phyloP scores from a whole-genome alignment of 2,113 vertebrate species.

The Pantherophis guttatus region DNA sequence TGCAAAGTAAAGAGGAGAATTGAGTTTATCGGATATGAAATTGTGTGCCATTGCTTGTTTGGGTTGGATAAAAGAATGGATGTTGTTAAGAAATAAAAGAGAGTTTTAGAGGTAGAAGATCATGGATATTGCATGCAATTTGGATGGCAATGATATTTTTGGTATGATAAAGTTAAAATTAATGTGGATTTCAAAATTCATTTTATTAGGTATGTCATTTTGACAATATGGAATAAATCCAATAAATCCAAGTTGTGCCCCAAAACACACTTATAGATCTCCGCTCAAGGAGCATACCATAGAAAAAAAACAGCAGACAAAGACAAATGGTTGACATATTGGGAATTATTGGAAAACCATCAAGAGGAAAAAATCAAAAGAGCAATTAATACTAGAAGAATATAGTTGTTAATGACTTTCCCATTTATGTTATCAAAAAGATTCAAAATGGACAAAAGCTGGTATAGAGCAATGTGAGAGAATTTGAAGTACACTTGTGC shows the following conservation, averaged over 20 bases:
- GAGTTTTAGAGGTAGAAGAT: neutral
- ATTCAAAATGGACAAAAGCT: neutral
- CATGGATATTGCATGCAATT: neutral
- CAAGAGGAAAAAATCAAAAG: neutral
- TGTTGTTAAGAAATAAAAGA: neutral
- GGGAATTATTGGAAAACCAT: neutral
- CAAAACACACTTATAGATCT: neutral
- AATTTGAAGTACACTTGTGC: neutral
- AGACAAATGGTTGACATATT: neutral
- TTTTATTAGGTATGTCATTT: neutral
- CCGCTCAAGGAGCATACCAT: neutral
- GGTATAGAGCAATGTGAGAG: neutral
- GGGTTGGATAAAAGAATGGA: neutral
- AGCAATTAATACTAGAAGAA: neutral
- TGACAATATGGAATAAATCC: neutral
- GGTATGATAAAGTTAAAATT: neutral
- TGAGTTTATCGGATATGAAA: neutral
- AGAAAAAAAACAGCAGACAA: neutral
- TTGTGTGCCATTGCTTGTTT: neutral
- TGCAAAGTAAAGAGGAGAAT: neutral
- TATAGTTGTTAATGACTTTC: neutral
- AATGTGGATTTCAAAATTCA: neutral
- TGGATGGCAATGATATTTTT: neutral
- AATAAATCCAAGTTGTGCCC: neutral
- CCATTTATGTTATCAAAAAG: neutral